phyloP scores from a whole-genome alignment of 30 jellyfish, hydroid and myxozoan genomes.

The Rhopilema esculentum region DNA sequence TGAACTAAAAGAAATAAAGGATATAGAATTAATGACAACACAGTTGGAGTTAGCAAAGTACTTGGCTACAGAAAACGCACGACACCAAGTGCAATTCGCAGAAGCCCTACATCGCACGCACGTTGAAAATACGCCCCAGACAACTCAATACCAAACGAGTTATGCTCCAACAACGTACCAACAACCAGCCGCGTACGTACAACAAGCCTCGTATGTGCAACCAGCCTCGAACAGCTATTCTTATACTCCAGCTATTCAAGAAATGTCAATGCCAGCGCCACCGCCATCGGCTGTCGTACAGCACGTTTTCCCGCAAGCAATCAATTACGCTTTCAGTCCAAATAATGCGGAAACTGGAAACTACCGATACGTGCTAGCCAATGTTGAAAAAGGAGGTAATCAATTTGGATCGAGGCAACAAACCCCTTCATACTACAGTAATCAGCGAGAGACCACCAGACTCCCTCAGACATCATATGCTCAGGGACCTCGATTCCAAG shows the following conservation, averaged over 20 bases:
- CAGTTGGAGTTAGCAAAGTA: conserved; percentile 91
- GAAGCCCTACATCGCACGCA: conserved; percentile 40
- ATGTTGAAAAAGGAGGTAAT: conserved; percentile 2
- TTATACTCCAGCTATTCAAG: conserved; percentile 48
- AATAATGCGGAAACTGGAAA: conserved; percentile 2
- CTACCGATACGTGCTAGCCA: conserved; percentile 1
- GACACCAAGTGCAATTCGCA: conserved; percentile 75
- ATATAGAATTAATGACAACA: conserved; percentile 89
- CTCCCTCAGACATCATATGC: conserved; percentile 39
- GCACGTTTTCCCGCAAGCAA: conserved; percentile 55
- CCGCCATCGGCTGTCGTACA: conserved; percentile 24
- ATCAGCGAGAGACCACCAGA: background rate
- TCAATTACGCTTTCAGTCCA: conserved; percentile 61
- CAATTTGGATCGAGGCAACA: background rate
- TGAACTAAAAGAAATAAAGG: conserved; percentile 79
- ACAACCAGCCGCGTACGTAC: conserved; percentile 22
- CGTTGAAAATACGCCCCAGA: conserved; percentile 22
- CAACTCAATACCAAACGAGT: conserved; percentile 4
- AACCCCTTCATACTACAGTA: background rate
- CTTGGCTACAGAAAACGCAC: conserved; percentile 84
- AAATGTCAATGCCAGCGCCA: conserved; percentile 51
- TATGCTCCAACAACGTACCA: conserved; percentile 19
- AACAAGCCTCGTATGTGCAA: background rate
- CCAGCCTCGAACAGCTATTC: conserved; percentile 30
- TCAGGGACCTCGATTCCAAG: conserved; percentile 29